phyloP scores from a whole-genome alignment of 2,888 invertebrate species.

The Drosophila trichaetosa region DNA sequence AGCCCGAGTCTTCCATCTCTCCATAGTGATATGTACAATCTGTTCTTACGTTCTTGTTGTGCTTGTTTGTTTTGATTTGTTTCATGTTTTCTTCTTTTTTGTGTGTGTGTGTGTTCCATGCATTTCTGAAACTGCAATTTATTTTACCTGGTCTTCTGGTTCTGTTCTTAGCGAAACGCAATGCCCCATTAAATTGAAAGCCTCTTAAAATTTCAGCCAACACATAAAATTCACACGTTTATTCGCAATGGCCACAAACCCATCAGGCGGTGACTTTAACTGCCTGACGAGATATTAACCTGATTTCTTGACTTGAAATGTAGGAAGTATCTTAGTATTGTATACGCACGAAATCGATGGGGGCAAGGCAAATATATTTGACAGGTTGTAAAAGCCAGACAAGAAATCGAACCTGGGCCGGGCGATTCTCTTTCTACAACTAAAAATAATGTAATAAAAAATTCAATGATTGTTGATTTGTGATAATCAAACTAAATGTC shows the following conservation, averaged over 20 bases:
- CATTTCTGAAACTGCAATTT: slow-evolving; percentile 33
- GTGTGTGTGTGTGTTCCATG: background rate
- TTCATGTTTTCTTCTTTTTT: background rate
- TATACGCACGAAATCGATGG: background rate
- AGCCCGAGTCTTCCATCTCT: slow-evolving; percentile 12
- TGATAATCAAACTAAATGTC: background rate
- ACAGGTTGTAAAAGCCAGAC: background rate
- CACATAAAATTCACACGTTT: slow-evolving; percentile 66
- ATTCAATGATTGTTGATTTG: background rate
- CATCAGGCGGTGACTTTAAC: slow-evolving; percentile 16
- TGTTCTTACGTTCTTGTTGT: background rate
- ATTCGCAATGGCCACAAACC: slow-evolving; percentile 7
- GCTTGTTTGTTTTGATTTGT: background rate
- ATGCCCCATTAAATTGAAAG: slow-evolving; percentile 59
- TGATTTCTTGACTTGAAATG: slow-evolving; percentile 39
- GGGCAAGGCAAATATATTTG: background rate
- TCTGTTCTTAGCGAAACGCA: slow-evolving; percentile 21
- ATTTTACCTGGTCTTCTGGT: slow-evolving; percentile 17
- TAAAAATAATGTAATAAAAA: background rate
- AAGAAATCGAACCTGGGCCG: background rate
- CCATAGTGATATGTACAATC: background rate
- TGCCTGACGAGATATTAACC: slow-evolving; percentile 26
- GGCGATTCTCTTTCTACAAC: background rate
- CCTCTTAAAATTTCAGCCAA: slow-evolving; percentile 58
- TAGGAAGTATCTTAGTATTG: slow-evolving; percentile 19